A percentile compares a stretch with the other conserved stretches of the same genome.
These are phyloP conservation scores for Rousettus madagascariensis DNA, from an alignment of 2,797 vertebrate species.

Conservation along the genomic window DNA sequence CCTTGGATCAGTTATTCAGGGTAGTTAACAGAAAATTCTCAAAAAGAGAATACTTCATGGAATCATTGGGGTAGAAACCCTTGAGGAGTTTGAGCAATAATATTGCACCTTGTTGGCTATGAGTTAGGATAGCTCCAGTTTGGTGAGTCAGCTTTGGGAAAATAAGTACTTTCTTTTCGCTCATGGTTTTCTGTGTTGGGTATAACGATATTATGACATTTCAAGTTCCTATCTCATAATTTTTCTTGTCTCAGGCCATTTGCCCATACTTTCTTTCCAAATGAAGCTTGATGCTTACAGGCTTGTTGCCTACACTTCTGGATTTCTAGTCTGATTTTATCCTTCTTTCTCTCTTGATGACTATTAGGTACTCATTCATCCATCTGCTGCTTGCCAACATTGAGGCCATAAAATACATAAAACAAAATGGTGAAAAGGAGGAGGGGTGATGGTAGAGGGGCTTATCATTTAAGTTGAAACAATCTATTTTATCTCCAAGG, in stretches of 20 bases:
- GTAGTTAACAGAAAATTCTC: background rate
- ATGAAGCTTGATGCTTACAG: background rate
- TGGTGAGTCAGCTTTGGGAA: background rate
- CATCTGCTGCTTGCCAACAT: background rate
- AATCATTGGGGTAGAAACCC: background rate
- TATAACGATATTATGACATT: background rate
- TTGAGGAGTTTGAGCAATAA: background rate
- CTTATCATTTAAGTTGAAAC: background rate
- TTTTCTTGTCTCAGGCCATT: background rate
- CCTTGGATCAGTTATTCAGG: background rate
- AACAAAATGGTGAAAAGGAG: slow-evolving; percentile 10
- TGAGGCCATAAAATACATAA: background rate
- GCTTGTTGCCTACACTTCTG: background rate
- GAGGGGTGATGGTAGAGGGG: background rate
- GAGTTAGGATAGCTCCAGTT: background rate
- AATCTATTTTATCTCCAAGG: slow-evolving; percentile 15
- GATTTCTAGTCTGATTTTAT: slow-evolving; percentile 27
- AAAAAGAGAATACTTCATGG: background rate
- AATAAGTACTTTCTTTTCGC: background rate
- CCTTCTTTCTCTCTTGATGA: background rate
- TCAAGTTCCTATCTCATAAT: background rate
- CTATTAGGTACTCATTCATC: background rate
- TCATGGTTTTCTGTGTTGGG: background rate
- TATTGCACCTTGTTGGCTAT: background rate
- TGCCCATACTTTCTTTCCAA: background rate